These are phyloP conservation scores for Columba janthina DNA, from an alignment of 2,113 vertebrate genomes.

Conservation along the genomic window DNA sequence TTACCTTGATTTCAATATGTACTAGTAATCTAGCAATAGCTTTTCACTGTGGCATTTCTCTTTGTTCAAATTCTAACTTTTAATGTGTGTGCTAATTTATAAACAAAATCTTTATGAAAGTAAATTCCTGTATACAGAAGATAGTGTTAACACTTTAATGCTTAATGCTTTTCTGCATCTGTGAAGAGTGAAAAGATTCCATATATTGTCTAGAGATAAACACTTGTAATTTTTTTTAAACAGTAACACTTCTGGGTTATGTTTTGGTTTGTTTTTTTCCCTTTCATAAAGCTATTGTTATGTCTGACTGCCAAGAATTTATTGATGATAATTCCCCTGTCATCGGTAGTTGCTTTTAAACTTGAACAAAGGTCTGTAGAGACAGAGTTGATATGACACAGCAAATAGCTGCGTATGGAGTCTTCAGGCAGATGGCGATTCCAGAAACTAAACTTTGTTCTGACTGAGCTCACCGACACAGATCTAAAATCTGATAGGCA, in stretches of 20 bases:
- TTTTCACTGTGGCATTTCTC: background rate
- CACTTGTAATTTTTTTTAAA: background rate
- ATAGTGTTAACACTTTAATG: background rate
- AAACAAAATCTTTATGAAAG: background rate
- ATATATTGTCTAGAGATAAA: background rate
- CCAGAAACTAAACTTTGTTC: background rate
- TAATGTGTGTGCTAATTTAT: background rate
- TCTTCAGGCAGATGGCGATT: background rate
- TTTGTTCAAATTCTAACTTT: background rate
- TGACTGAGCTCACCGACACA: background rate
- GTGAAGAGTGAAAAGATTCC: background rate
- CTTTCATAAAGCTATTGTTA: background rate
- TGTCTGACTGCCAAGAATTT: conserved; percentile 3
- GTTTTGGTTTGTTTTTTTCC: background rate
- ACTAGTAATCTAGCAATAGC: background rate
- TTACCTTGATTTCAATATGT: background rate
- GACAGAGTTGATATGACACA: conserved; percentile 47
- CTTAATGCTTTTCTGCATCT: background rate
- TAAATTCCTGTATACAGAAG: background rate
- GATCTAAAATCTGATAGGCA: background rate
- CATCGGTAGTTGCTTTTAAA: background rate
- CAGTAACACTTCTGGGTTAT: background rate
- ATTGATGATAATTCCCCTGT: conserved; percentile 25
- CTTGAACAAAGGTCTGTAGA: background rate
- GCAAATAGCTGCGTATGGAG: background rate